Conservation (phyloP, 2,113 vertebrate species). For the Chionomys nivalis region DNA sequence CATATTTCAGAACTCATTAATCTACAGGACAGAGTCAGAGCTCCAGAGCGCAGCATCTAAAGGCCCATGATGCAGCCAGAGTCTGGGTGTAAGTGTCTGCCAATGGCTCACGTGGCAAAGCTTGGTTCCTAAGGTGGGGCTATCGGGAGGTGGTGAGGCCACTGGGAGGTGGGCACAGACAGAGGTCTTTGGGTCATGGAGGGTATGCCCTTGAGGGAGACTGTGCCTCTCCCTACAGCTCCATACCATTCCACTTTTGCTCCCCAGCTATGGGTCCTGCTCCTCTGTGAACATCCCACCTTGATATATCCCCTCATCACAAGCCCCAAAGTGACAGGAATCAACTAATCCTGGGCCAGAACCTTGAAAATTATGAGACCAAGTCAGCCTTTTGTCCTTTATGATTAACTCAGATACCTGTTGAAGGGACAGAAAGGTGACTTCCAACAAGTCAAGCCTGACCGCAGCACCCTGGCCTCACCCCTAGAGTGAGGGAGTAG, state of each 20-base stretch:
- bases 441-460: neutral
- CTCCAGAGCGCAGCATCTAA: neutral
- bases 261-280: neutral
- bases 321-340: too few species aligned
- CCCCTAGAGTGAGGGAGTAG: neutral
- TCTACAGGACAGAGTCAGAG: neutral
- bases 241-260: neutral
- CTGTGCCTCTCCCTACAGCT: neutral
- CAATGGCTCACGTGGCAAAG: neutral
- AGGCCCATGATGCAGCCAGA: neutral
- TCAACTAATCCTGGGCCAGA: too few species aligned
- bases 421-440: neutral
- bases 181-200: neutral
- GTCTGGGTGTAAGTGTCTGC: neutral
- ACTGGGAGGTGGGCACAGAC: neutral
- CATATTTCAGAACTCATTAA: neutral
- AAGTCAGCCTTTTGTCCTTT: neutral
- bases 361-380: neutral
- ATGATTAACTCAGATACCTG: neutral
- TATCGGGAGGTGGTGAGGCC: neutral
- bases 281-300: neutral
- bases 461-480: neutral
- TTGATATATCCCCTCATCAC: neutral
- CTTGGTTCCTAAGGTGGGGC: neutral
- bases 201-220: neutral